A percentile compares a stretch with the other conserved stretches of the same genome.
Evolutionary conservation across 2,888 invertebrate species (phyloP).

Genomic region (Rosalia funebris): DNA sequence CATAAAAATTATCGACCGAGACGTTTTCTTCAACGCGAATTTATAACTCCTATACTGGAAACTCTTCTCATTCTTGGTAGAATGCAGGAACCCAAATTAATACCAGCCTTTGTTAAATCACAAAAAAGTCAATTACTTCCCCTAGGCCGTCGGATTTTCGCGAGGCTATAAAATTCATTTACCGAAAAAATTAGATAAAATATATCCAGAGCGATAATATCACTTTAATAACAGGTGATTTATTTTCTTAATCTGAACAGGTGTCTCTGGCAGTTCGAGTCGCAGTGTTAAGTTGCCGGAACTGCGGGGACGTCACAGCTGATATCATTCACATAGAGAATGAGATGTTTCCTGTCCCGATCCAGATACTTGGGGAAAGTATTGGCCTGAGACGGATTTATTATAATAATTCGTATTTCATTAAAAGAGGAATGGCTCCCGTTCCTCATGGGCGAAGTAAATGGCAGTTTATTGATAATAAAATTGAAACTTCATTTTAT

Average conservation of each 20-base stretch:
- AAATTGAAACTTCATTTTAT: background rate
- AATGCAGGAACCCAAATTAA: no score
- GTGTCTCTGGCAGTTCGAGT: conserved; percentile 51
- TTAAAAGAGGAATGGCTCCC: background rate
- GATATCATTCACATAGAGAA: conserved; percentile 37
- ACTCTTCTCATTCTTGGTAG: no score
- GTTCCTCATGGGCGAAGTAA: no score
- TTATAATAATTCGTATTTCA: background rate
- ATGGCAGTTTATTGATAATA: no score
- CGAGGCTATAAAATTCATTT: conserved; percentile 16
- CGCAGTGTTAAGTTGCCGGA: conserved; percentile 34
- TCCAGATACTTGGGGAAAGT: background rate
- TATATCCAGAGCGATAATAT: conserved; percentile 48
- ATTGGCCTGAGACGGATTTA: background rate
- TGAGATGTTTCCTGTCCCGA: conserved; percentile 34
- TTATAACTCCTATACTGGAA: no score
- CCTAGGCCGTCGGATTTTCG: background rate
- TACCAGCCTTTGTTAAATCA: no score
- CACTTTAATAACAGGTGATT: conserved; percentile 57
- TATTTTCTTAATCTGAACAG: conserved; percentile 54
- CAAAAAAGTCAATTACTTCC: conserved; percentile 2
- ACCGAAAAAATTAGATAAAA: conserved; percentile 44
- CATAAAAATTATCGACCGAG: no score
- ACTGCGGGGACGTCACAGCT: conserved; percentile 34
- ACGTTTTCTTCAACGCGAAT: no score